Evolutionary conservation across 1,140 invertebrate species (phyloP).

Genomic region (Prorops nasuta): DNA sequence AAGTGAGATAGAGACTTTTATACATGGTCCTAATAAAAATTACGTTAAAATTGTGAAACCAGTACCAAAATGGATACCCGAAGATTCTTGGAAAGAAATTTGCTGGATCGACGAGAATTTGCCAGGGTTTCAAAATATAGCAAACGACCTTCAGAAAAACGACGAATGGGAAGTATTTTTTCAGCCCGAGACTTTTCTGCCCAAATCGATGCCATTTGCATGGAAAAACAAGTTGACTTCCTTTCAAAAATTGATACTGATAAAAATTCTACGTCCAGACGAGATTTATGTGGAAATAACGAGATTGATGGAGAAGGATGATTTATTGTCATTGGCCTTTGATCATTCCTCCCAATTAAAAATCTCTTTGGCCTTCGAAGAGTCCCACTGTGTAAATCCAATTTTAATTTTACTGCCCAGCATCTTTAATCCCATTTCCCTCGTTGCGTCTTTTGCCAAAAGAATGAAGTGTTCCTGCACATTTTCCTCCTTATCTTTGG

Average conservation of each 20-base stretch:
- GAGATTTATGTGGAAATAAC: conserved; percentile 52
- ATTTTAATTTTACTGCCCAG: conserved; percentile 69
- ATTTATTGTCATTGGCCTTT: conserved; percentile 54
- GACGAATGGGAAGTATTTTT: conserved; percentile 60
- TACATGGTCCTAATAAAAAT: conserved; percentile 53
- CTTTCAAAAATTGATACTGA: conserved; percentile 64
- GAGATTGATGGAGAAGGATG: conserved; percentile 40
- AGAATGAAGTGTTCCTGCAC: conserved; percentile 61
- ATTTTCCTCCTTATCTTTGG: conserved; percentile 65
- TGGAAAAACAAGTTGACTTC: conserved; percentile 52
- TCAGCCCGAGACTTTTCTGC: conserved; percentile 48
- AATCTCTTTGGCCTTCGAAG: conserved; percentile 60
- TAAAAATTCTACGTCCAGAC: conserved; percentile 63
- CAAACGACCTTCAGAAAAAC: conserved; percentile 36
- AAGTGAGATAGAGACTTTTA: conserved; percentile 62
- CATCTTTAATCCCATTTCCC: conserved; percentile 59
- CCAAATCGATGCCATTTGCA: conserved; percentile 46
- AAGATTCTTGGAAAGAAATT: conserved; percentile 64
- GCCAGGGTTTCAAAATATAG: conserved; percentile 51
- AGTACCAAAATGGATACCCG: conserved; percentile 61
- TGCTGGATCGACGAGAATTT: conserved; percentile 57
- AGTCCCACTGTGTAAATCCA: conserved; percentile 64
- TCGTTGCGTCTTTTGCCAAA: conserved; percentile 58
- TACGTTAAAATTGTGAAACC: conserved; percentile 46
- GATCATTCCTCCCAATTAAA: conserved; percentile 22